Conservation (phyloP, 2,113 vertebrate species). For the Aspiorhynchus laticeps region DNA sequence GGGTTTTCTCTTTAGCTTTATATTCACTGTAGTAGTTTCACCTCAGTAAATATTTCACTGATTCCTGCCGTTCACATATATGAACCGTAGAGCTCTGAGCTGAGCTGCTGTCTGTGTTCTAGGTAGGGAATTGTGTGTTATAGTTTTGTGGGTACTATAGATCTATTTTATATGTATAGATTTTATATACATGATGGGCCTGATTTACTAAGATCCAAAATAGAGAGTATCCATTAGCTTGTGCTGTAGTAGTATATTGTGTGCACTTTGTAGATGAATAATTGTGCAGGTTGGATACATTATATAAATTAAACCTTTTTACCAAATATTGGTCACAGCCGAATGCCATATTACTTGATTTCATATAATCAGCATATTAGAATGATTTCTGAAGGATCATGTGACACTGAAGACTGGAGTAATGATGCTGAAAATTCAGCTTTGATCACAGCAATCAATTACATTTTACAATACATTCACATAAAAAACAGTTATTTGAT, state of each 20-base stretch:
- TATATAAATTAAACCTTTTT: neutral
- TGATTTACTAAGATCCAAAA: neutral
- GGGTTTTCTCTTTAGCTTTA: neutral
- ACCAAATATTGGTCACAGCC: neutral
- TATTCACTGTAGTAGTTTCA: neutral
- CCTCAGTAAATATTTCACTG: neutral
- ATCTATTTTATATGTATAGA: slow-evolving; percentile 19
- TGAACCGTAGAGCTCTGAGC: slow-evolving; percentile 62
- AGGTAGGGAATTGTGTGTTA: slow-evolving; percentile 25
- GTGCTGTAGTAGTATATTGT: neutral
- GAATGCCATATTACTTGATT: neutral
- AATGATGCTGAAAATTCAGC: too few relatives aligned
- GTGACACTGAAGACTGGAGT: too few relatives aligned
- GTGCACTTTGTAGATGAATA: neutral
- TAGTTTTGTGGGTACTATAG: slow-evolving; percentile 43
- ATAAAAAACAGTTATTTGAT: too few relatives aligned
- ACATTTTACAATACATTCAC: too few relatives aligned
- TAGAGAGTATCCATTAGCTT: neutral
- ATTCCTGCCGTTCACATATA: neutral
- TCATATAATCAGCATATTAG: neutral
- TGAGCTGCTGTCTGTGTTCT: slow-evolving; percentile 63
- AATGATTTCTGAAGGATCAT: neutral
- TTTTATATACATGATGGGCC: slow-evolving; percentile 9
- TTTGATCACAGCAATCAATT: too few relatives aligned
- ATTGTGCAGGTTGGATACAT: neutral